These are phyloP conservation scores for Vannuccia rotundouncinata DNA, from an alignment of 2,888 invertebrate species.

Conservation along the genomic window DNA sequence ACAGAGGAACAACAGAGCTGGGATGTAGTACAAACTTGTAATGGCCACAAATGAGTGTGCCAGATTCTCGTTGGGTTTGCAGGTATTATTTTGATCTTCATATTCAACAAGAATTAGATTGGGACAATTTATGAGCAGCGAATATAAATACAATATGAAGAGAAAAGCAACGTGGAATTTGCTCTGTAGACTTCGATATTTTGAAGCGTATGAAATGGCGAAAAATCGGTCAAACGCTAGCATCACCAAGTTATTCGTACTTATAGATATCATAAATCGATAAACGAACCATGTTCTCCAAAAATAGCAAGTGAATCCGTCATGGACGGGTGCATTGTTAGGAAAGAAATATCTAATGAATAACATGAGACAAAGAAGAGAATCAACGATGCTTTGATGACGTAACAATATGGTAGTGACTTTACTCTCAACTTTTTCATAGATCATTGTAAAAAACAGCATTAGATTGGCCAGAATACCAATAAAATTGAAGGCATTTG, in stretches of 20 bases:
- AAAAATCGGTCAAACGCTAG: background rate
- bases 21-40: background rate
- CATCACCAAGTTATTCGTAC: background rate
- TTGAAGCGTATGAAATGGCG: background rate
- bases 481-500: background rate
- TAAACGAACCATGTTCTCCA: background rate
- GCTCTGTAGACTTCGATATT: background rate
- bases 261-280: background rate
- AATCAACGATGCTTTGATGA: background rate
- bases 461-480: background rate
- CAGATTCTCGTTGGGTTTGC: background rate
- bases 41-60: background rate
- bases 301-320: background rate
- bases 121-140: background rate
- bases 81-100: background rate
- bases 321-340: background rate
- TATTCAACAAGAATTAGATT: background rate
- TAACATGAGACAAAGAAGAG: background rate
- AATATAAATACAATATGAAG: background rate
- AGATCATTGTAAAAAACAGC: background rate
- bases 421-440: background rate
- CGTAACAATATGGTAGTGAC: background rate
- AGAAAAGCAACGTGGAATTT: background rate
- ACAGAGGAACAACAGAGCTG: background rate
- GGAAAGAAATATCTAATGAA: background rate